phyloP scores from a whole-genome alignment of 2,888 invertebrate species.

The Amiota minor region DNA sequence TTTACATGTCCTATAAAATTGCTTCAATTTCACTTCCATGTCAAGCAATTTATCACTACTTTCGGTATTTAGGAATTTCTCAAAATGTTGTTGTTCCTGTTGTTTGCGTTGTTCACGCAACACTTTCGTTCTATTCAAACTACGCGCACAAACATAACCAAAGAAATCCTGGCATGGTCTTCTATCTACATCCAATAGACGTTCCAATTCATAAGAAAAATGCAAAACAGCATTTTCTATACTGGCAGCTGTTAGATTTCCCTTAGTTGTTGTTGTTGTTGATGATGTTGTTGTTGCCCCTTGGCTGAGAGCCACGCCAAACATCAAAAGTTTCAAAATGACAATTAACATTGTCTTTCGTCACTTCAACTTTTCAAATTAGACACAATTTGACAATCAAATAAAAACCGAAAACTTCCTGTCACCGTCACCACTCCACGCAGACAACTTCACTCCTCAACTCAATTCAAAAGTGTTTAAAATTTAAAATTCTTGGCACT shows the following conservation, averaged over 20 bases:
- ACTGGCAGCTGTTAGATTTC: conserved; percentile 37
- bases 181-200: conserved; percentile 55
- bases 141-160: conserved; percentile 64
- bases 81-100: conserved; percentile 62
- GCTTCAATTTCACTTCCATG: conserved; percentile 65
- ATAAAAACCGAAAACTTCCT: not conserved
- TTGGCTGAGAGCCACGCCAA: conserved; percentile 3
- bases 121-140: conserved; percentile 49
- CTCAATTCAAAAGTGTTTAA: not conserved
- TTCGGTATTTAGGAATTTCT: conserved; percentile 55
- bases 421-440: not conserved
- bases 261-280: not conserved
- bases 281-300: not conserved
- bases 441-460: not conserved
- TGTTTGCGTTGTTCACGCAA: conserved; percentile 47
- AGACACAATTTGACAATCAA: not conserved
- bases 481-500: conserved; percentile 14
- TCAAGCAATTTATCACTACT: conserved; percentile 60
- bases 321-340: not conserved
- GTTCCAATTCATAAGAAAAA: conserved; percentile 62
- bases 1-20: conserved; percentile 68
- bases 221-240: conserved; percentile 59
- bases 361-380: not conserved
- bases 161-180: conserved; percentile 69
- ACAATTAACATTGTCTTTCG: not conserved